Evolutionary conservation across 2,113 vertebrate genomes (phyloP), one percentile per base, ranked within the genome.

Genomic region (Noctilio leporinus): DNA sequence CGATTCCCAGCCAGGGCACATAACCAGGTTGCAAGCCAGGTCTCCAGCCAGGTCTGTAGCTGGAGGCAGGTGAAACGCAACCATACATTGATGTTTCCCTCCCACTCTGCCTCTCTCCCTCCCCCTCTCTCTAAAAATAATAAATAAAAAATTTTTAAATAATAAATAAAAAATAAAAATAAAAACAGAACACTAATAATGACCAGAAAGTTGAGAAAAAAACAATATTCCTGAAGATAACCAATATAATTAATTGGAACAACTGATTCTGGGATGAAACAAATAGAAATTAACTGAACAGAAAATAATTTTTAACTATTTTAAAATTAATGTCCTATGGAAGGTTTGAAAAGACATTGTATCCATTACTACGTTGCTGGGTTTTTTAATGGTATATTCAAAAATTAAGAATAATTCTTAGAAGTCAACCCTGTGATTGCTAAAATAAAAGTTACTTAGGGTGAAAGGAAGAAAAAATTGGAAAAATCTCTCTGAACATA

Each of bases 371-470:
- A 45, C 35, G 45, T 40, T 73, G 35, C 45, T 75, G 72, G 16
- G 43, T 17, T 19, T 26, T 33, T 47, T 75, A 75, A 43, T 47
- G 72, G 22, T 45, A 24, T 35, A 70, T 30, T 91, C 17, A 53
- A 38, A 69, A 40, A 62, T 86, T 43, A 87, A 57, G 47, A 86
- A 19, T 15, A 69, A 49, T 85, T 76, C n/a, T 92, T 81, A 80
- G 40, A 38, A 59, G 91, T 95, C 38, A 76, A 89, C 40, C 40
- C 40, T 57, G 40, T 62, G 11, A 64, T n/a, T 47, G n/a, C 9
- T 40, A 90, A 94, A 86, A 82, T 49, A 81, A 95, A 94, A n/a
- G 30, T 67, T 49, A 19, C 40, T 78, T 92, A 88, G 73, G 43
- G 86, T 11, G 53, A 49, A n/a, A 81, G 67, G 38, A 81, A 64